Evolutionary conservation across 2,113 vertebrate genomes (phyloP).

Genomic region (Ondatra zibethicus): DNA sequence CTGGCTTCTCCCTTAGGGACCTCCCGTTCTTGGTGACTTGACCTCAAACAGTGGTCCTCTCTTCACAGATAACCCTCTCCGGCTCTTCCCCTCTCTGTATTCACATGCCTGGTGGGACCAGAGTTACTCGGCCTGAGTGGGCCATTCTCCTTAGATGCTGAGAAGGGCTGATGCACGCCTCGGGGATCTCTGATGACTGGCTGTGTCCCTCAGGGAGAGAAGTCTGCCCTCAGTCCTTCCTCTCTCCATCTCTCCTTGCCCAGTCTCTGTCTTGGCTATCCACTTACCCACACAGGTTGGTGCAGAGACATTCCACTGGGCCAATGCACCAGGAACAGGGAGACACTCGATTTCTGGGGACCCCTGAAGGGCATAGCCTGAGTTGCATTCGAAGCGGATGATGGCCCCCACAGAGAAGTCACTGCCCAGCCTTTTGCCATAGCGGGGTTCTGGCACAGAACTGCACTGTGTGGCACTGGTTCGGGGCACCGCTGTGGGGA

Average conservation of each 20-base stretch:
- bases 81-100: not conserved
- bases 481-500: conserved; percentile 92
- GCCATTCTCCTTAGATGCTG: not conserved
- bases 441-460: conserved; percentile 96
- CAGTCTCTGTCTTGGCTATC: not conserved
- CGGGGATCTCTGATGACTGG: not conserved
- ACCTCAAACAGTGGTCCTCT: not conserved
- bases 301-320: conserved; percentile 96
- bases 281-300: conserved; percentile 94
- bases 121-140: not conserved
- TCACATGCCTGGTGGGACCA: not conserved
- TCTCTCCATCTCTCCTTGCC: no score
- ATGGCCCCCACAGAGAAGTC: conserved; percentile 95
- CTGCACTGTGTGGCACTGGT: conserved; percentile 98
- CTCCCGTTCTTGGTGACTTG: not conserved
- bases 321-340: conserved; percentile 95
- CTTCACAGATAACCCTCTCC: fast-evolving
- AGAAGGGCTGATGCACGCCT: not conserved
- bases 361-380: conserved; percentile 94
- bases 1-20: not conserved
- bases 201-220: not conserved
- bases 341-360: conserved; percentile 94
- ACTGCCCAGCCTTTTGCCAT: conserved; percentile 94
- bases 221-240: not conserved
- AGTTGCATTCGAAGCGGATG: conserved; percentile 95